phyloP scores from a whole-genome alignment of 2,888 invertebrate species.

The Sarcophaga caerulescens region DNA sequence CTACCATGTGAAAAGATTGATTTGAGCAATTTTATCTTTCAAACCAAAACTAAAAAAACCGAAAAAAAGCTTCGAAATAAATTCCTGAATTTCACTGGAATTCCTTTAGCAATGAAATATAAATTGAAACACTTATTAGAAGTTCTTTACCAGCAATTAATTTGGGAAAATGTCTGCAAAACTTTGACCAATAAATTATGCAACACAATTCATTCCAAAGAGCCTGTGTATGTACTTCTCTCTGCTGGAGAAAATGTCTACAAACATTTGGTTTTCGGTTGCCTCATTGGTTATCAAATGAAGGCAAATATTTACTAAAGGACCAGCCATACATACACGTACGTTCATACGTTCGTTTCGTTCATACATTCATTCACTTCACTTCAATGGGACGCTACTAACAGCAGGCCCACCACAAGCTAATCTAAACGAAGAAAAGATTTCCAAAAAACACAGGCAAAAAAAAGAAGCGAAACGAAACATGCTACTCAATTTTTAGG shows the following conservation, averaged over 20 bases:
- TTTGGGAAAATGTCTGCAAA: slow-evolving; percentile 36
- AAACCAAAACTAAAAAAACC: not conserved
- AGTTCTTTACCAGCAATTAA: slow-evolving; percentile 40
- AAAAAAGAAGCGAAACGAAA: not conserved
- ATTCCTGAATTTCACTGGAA: too few relatives aligned
- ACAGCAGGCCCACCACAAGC: slow-evolving; percentile 34
- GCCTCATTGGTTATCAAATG: slow-evolving; percentile 16
- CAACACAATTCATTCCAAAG: slow-evolving; percentile 24
- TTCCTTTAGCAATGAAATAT: not conserved
- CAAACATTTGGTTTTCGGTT: slow-evolving; percentile 42
- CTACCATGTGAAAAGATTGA: too few relatives aligned
- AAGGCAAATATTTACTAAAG: slow-evolving; percentile 40
- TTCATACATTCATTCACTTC: too few relatives aligned
- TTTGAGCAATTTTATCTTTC: not conserved
- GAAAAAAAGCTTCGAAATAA: not conserved
- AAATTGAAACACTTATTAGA: slow-evolving; percentile 19
- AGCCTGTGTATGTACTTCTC: not conserved
- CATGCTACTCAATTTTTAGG: slow-evolving; percentile 37
- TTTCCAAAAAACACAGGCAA: not conserved
- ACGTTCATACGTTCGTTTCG: not conserved
- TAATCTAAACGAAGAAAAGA: slow-evolving; percentile 44
- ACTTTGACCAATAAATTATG: slow-evolving; percentile 50
- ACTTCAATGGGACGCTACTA: slow-evolving; percentile 36
- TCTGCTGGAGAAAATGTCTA: slow-evolving; percentile 15
- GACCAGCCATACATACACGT: not conserved